Evolutionary conservation across 2,113 vertebrate genomes (phyloP).

Genomic region (Litocranius walleri): DNA sequence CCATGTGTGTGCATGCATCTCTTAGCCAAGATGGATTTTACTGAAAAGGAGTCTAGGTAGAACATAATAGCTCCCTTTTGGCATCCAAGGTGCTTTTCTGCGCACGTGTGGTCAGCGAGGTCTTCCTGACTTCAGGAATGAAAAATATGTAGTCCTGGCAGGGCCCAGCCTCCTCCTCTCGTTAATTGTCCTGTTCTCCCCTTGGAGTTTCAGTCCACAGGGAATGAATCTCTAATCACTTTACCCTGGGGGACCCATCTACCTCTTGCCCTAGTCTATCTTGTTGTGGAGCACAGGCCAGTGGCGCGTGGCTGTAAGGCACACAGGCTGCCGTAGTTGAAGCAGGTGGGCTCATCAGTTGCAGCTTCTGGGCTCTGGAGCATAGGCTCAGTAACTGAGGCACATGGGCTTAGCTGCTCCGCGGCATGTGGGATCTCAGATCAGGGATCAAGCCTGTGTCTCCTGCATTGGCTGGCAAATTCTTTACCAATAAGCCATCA

Average conservation of each 20-base stretch:
- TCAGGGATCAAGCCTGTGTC: background rate
- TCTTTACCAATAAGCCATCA: background rate
- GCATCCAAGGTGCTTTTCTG: background rate
- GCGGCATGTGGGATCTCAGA: background rate
- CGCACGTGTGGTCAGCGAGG: rapidly evolving
- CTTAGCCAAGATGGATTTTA: background rate
- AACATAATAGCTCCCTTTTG: background rate
- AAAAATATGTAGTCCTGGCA: background rate
- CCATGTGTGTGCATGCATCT: background rate
- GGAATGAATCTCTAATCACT: background rate
- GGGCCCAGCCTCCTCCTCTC: background rate
- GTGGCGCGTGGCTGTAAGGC: background rate
- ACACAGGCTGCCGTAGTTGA: background rate
- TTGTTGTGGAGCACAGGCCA: background rate
- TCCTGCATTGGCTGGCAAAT: background rate
- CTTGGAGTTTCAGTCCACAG: background rate
- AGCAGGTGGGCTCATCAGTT: background rate
- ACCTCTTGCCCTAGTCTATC: background rate
- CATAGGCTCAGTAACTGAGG: background rate
- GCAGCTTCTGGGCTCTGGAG: background rate
- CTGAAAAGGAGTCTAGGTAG: background rate
- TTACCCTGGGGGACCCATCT: background rate
- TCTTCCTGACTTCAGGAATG: background rate
- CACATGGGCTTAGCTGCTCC: background rate
- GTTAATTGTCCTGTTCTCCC: background rate